Evolutionary conservation across 92 coral and sea anemone genomes (phyloP).

Genomic region (Porites cylindrica): DNA sequence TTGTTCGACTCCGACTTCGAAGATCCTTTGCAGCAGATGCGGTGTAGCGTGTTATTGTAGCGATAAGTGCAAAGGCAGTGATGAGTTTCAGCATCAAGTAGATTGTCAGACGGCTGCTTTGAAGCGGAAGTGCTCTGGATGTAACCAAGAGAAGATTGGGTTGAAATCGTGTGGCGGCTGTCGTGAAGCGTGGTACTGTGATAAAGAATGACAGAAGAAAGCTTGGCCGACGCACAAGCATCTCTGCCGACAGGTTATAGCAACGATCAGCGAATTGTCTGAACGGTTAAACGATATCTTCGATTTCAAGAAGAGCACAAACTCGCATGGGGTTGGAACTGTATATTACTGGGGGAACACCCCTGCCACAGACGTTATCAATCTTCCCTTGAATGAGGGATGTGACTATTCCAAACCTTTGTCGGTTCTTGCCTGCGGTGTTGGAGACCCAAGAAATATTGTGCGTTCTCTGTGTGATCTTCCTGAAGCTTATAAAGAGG

Average conservation of each 20-base stretch:
- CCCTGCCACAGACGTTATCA: constrained; percentile 79
- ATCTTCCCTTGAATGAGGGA: constrained; percentile 80
- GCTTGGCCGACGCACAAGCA: constrained; percentile 64
- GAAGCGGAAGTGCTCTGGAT: constrained; percentile 56
- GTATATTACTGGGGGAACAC: constrained; percentile 82
- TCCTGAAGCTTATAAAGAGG: constrained; percentile 53
- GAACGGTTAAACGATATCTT: background rate
- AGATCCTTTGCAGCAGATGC: constrained; percentile 28
- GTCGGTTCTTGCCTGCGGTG: constrained; percentile 76
- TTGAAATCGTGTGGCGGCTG: constrained; percentile 65
- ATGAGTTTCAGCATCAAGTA: constrained; percentile 66
- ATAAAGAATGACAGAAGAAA: constrained; percentile 51
- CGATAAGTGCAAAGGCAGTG: constrained; percentile 56
- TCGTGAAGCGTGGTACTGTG: constrained; percentile 69
- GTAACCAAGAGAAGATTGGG: constrained; percentile 23
- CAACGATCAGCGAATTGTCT: constrained; percentile 7
- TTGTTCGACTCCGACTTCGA: background rate
- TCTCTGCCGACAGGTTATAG: constrained; percentile 48
- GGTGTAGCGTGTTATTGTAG: constrained; percentile 73
- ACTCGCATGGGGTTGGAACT: background rate
- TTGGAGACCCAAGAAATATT: constrained; percentile 80
- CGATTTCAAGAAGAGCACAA: background rate
- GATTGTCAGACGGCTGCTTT: constrained; percentile 64
- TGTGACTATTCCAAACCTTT: constrained; percentile 48
- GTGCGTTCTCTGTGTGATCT: constrained; percentile 61